Evolutionary conservation across 1,140 invertebrate genomes (phyloP), one percentile per base, ranked within the genome.

Genomic region (Drosophila orosa): DNA sequence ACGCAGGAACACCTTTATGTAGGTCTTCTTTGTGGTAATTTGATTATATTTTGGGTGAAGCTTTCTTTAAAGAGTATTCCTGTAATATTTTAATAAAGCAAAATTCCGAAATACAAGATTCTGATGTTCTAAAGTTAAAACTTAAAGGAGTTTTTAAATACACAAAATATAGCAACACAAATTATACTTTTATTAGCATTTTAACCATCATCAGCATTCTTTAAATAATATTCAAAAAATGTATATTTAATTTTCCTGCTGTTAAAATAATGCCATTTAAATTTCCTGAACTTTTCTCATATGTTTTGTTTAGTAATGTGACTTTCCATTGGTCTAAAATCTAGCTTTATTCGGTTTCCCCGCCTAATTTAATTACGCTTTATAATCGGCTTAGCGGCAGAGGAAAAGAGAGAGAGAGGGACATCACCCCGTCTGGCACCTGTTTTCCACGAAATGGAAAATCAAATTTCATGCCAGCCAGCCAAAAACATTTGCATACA

Each of bases 401-500:
- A 44, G 58, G 7, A 44, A 55, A 35, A 54, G 15, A 35, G 19
- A 29, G 29, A 27, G 22, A 33, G 7, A 15, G 19, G 48, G 7
- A 13, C 48, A 33, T 22, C 13, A 13, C 29, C 29, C 29, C 13
- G 24, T 33, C 55, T 55, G 56, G 44, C 74, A 77, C 74, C 74
- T 77, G 74, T 77, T 77, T 47, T 29, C 24, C 39, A 56, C 39
- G 19, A 40, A 65, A 58, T 67, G 40, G 47, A 56, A 80, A 85
- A 84, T 84, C 81, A 85, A 80, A 84, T 84, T 84, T 77, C 59
- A 80, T 60, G 54, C 66, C 71, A 63, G 25, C 71, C 60, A 27
- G 44, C 56, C 17, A 45, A 54, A 69, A 57, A 56, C 50, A 86
- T 86, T 86, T 86, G 83, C 83, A 86, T 87, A 86, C 75, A 86